Evolutionary conservation across 2,797 vertebrate genomes (phyloP), one percentile per base, ranked within the genome.

Genomic region (Cryptoblepharus egeriae): DNA sequence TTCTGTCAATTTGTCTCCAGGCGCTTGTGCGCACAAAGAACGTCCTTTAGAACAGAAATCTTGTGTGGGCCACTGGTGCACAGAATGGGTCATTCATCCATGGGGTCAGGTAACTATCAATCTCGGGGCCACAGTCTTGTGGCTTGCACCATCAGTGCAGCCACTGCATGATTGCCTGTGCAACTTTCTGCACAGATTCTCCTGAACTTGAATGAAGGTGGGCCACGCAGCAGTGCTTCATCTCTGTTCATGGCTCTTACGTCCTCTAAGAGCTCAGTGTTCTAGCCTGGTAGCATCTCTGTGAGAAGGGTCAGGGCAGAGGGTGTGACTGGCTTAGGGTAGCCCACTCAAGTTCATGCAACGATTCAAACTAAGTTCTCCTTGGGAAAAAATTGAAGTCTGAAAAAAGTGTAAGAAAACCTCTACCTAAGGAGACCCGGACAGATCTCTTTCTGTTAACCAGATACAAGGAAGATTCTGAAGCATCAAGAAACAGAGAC

Each of bases 101-200:
- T 95, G 93, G 93, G 92, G 92, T 80, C 96, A 95, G 97, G 97
- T 97, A 90, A 77, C n/a, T 1, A 10, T 18, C 83, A 24, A 18
- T 81, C 74, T 30, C 8, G 2, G 39, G 39, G 10, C 3, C n/a
- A 3, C 55, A 75, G 67, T 49, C 26, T 32, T 85, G 1, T 11
- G 37, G 15, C 28, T 73, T 3, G 6, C 28, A 24, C 26, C 82
- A 12, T n/a, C 37, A 35, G 0, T 1, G 3, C 18, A 79, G 52
- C 20, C 10, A 4, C 35, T 79, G 30, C 6, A 35, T 5, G 49
- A 2, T 35, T 20, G 72, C 85, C 86, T 39, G 20, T 69, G 10
- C 49, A 15, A 35, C 37, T 75, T 52, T 52, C 8, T 39, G 35
- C 61, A 57, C 32, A 22, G 35, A 2, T 1, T 11, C 22, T 1